Percentiles rank a stretch among this genome's conserved stretches.
Conservation (phyloP, 2,888 invertebrate species). For the Scaptomyza parva region DNA sequence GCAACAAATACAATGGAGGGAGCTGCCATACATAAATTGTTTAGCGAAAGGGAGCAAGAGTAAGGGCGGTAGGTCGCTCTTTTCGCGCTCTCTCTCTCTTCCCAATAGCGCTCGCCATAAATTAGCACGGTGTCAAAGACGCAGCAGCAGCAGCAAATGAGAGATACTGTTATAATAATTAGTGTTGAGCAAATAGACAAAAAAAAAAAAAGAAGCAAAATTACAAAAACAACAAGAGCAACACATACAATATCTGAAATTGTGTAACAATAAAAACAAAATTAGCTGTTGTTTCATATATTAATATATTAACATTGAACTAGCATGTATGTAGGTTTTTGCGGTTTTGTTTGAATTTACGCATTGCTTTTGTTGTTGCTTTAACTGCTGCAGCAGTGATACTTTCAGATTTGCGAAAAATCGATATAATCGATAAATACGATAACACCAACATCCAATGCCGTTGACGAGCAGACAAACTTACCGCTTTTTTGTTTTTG, state of each 20-base stretch:
- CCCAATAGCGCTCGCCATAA: slow-evolving; percentile 50
- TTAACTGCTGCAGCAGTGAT: slow-evolving; percentile 12
- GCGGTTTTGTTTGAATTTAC: slow-evolving; percentile 9
- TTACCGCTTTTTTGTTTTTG: slow-evolving; percentile 57
- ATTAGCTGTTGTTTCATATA: slow-evolving; percentile 14
- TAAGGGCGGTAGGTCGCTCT: slow-evolving; percentile 28
- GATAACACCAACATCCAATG: slow-evolving; percentile 50
- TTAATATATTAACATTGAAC: slow-evolving; percentile 5
- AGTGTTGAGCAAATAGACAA: slow-evolving; percentile 39
- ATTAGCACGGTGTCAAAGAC: slow-evolving; percentile 61
- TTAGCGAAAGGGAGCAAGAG: slow-evolving; percentile 36
- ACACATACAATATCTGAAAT: slow-evolving; percentile 38
- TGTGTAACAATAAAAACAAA: slow-evolving; percentile 54
- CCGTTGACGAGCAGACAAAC: slow-evolving; percentile 29
- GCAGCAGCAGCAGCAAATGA: slow-evolving; percentile 56
- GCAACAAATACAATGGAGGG: slow-evolving; percentile 39
- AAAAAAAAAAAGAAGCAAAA: slow-evolving; percentile 35
- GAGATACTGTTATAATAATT: slow-evolving; percentile 64
- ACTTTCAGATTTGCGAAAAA: slow-evolving; percentile 53
- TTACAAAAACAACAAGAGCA: slow-evolving; percentile 40
- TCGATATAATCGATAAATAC: slow-evolving; percentile 71
- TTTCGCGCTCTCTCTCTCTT: slow-evolving; percentile 31
- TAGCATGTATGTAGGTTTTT: not conserved
- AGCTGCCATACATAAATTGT: slow-evolving; percentile 40
- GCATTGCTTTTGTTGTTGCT: slow-evolving; percentile 16